These are phyloP conservation scores for Platyrinchus mystaceus DNA, from an alignment of 2,797 vertebrate species.

Conservation along the genomic window DNA sequence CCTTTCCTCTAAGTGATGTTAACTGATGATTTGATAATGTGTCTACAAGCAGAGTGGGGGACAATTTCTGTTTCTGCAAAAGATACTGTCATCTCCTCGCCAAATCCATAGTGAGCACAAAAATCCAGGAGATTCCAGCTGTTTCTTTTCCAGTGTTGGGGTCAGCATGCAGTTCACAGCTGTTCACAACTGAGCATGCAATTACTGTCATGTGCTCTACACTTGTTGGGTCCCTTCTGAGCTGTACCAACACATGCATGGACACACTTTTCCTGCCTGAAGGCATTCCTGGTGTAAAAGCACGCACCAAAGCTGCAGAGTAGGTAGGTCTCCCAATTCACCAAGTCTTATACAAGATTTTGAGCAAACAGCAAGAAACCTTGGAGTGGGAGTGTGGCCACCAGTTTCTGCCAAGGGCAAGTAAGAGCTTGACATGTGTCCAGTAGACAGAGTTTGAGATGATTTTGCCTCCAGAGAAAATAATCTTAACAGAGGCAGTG, in stretches of 20 bases:
- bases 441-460: neutral
- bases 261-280: neutral
- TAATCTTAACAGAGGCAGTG: neutral
- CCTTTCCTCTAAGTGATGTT: neutral
- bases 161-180: neutral
- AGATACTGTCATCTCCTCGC: neutral
- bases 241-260: neutral
- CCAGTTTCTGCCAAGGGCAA: neutral
- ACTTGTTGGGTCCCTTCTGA: neutral
- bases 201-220: neutral
- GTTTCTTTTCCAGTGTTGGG: neutral
- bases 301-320: neutral
- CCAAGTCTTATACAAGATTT: neutral
- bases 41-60: neutral
- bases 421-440: neutral
- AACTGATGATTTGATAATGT: neutral
- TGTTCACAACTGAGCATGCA: neutral
- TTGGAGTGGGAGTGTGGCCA: neutral
- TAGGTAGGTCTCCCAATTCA: neutral
- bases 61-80: neutral
- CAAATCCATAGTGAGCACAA: neutral
- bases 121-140: neutral
- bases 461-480: neutral
- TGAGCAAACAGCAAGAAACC: neutral
- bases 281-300: neutral